phyloP scores from a whole-genome alignment of 1,140 invertebrate genomes.

The Sycophaga agraensis region DNA sequence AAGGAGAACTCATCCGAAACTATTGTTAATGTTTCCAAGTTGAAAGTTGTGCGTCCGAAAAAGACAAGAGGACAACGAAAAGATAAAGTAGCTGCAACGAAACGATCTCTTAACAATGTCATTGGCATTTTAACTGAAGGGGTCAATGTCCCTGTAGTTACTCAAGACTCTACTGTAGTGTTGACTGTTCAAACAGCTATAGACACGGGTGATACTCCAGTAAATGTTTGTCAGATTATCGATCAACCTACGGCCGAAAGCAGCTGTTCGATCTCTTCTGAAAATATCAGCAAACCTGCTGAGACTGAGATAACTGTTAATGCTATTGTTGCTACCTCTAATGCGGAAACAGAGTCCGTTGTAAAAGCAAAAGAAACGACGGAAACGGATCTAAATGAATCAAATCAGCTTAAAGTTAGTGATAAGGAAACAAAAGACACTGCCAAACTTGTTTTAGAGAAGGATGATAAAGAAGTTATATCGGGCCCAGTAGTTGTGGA shows the following conservation, averaged over 20 bases:
- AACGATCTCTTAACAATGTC: conserved; percentile 49
- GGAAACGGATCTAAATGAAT: background rate
- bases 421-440: no score
- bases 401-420: background rate
- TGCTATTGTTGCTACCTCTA: no score
- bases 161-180: conserved; percentile 48
- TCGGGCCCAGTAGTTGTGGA: background rate
- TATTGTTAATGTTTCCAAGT: conserved; percentile 41
- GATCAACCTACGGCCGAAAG: conserved; percentile 22
- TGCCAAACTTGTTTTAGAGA: background rate
- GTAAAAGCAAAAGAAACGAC: background rate
- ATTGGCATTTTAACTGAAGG: conserved; percentile 55
- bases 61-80: conserved; percentile 44
- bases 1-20: conserved; percentile 54
- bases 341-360: background rate
- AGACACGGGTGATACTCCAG: conserved; percentile 19
- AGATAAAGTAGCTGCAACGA: conserved; percentile 36
- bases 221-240: conserved; percentile 31
- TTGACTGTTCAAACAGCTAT: conserved; percentile 47
- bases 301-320: background rate
- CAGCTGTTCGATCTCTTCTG: background rate
- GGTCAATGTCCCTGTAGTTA: conserved; percentile 50
- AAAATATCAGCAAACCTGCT: background rate
- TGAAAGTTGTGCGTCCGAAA: conserved; percentile 46
- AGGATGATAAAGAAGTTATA: background rate